A percentile compares a stretch with the other conserved stretches of the same genome.
phyloP scores from a whole-genome alignment of 2,113 vertebrate species.

The Nycticebus coucang region DNA sequence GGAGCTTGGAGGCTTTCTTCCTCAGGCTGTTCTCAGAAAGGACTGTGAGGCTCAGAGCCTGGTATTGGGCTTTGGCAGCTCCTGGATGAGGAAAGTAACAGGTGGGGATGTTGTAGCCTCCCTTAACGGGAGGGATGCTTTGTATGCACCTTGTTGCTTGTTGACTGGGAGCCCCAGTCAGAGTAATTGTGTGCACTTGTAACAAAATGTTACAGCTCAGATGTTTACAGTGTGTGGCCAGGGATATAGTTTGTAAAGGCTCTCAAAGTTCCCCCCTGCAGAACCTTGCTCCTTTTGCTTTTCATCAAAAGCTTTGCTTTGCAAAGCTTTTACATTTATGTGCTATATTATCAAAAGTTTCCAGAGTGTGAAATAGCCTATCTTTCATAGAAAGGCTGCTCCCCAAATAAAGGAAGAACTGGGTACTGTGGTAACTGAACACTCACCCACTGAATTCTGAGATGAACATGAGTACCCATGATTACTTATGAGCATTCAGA shows the following conservation, averaged over 20 bases:
- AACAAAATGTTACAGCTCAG: neutral
- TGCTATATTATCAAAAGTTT: neutral
- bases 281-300: neutral
- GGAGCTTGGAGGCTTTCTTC: neutral
- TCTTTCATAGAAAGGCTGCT: neutral
- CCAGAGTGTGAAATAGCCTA: neutral
- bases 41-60: neutral
- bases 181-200: too few species aligned
- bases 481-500: neutral
- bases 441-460: neutral
- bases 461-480: accelerated
- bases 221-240: neutral
- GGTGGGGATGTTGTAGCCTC: neutral
- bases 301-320: neutral
- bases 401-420: neutral
- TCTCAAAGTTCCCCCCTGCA: neutral
- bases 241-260: neutral
- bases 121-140: too few species aligned
- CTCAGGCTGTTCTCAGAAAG: neutral
- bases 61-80: neutral
- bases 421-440: neutral
- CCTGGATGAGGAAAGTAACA: too few species aligned
- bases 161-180: too few species aligned
- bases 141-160: neutral
- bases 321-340: neutral